phyloP scores from a whole-genome alignment of 2,797 vertebrate genomes.

The Cynodonichthys magdalenae region DNA sequence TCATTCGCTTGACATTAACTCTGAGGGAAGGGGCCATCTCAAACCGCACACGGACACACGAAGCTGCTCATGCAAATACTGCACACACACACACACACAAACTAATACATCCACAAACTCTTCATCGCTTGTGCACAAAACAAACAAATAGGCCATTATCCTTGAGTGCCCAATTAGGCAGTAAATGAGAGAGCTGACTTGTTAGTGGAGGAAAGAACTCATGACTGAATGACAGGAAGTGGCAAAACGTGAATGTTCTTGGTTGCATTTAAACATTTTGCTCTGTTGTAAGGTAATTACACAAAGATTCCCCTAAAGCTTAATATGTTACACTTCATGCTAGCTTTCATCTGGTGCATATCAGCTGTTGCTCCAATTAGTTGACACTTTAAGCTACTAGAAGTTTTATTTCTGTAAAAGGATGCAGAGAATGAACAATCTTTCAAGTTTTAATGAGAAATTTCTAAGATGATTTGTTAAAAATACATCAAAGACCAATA shows the following conservation, averaged over 20 bases:
- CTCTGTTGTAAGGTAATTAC: conserved; percentile 7
- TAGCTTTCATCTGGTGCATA: neutral
- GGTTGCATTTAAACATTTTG: conserved; percentile 21
- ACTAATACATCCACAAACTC: conserved; percentile 25
- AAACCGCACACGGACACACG: conserved; percentile 27
- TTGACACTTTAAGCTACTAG: conserved; percentile 3
- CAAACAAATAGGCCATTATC: conserved; percentile 70
- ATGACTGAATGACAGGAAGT: conserved; percentile 29
- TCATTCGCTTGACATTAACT: conserved; percentile 71
- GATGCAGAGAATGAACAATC: too few relatives aligned
- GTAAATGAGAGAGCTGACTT: conserved; percentile 57
- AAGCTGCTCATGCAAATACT: conserved; percentile 29
- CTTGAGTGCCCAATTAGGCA: conserved; percentile 72
- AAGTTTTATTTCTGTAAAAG: neutral
- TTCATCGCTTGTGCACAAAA: conserved; percentile 40
- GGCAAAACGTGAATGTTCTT: conserved; percentile 25
- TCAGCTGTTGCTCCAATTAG: neutral
- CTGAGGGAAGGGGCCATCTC: conserved; percentile 53
- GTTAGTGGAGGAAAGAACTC: conserved; percentile 36
- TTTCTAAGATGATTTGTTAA: too few relatives aligned
- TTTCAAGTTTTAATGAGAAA: too few relatives aligned
- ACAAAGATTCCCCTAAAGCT: conserved; percentile 7
- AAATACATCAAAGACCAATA: too few relatives aligned
- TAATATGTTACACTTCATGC: neutral
- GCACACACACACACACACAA: conserved; percentile 3